phyloP scores from a whole-genome alignment of 1,140 invertebrate species.

The Aphidius gifuensis region DNA sequence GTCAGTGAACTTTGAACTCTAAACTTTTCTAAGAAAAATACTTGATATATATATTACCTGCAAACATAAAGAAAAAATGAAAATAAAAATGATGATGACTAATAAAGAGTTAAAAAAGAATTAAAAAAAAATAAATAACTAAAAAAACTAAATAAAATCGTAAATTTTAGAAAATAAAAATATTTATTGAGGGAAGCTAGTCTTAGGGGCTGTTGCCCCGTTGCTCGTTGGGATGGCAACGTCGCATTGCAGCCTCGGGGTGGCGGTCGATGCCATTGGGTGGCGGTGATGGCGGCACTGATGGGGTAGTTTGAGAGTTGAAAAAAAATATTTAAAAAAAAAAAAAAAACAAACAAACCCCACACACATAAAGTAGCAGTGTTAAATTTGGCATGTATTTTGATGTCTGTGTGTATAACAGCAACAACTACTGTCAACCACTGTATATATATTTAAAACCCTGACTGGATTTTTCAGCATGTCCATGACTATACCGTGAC shows the following conservation, averaged over 20 bases:
- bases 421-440: too few relatives aligned
- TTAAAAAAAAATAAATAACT: not conserved
- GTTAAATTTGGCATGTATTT: too few relatives aligned
- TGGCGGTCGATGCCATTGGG: conserved; percentile 53
- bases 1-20: conserved; percentile 7
- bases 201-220: conserved; percentile 52
- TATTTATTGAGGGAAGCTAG: conserved; percentile 25
- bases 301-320: not conserved
- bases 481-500: too few relatives aligned
- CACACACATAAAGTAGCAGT: not conserved
- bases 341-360: not conserved
- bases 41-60: not conserved
- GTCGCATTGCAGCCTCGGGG: conserved; percentile 56
- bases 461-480: too few relatives aligned
- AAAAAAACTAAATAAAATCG: not conserved
- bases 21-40: not conserved
- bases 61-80: not conserved
- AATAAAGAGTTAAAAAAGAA: too few relatives aligned
- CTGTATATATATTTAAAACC: too few relatives aligned
- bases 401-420: not conserved
- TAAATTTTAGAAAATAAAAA: not conserved
- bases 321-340: not conserved
- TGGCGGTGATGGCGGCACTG: conserved; percentile 3
- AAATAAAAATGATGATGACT: not conserved
- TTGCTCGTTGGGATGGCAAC: conserved; percentile 56